Evolutionary conservation across 2,888 invertebrate species (phyloP), one percentile per base, ranked within the genome.

Genomic region (Acleris literana): DNA sequence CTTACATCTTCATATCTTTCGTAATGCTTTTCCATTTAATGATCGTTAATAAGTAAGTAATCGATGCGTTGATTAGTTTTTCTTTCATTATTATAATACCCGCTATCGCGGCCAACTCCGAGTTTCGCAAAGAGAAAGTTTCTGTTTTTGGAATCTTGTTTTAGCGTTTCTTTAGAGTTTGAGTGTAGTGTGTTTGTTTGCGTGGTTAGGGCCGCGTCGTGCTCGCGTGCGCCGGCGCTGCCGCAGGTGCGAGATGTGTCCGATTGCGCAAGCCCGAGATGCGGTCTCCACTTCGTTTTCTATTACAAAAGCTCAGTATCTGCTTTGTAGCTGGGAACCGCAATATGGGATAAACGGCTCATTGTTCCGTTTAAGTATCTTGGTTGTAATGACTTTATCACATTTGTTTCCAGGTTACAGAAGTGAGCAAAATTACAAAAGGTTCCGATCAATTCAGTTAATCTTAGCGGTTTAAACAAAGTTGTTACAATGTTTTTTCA

Each of bases 191-290:
- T 69, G 59, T 71, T 69, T 72, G 72, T 72, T 73, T 70, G 70
- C 73, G 72, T 72, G 69, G 72, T 78, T 73, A 70, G 69, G 68
- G 70, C 72, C 70, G 74, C 67, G 70, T 72, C 70, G 74, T 72
- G 73, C 70, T 71, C 73, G 70, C 71, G 72, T 71, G 72, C 62
- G 67, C 61, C 51, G 29, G 51, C 44, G 54, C 44, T 3, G 53
- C 63, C 17, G 74, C 76, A 77, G 75, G 74, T 75, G 73, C 71
- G 69, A 74, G 74, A 76, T 76, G 76, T 72, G 74, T 71, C 69
- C 46, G 73, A 76, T 79, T 77, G 75, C 74, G 72, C 74, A 79
- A 78, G 68, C 29, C 17, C 69, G 69, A 64, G 60, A 64, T 69
- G 74, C 72, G 70, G 74, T 75, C 68, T 74, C 68, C 70, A 69